Evolutionary conservation across 2,113 vertebrate genomes (phyloP).

Genomic region (Pituophis catenifer): DNA sequence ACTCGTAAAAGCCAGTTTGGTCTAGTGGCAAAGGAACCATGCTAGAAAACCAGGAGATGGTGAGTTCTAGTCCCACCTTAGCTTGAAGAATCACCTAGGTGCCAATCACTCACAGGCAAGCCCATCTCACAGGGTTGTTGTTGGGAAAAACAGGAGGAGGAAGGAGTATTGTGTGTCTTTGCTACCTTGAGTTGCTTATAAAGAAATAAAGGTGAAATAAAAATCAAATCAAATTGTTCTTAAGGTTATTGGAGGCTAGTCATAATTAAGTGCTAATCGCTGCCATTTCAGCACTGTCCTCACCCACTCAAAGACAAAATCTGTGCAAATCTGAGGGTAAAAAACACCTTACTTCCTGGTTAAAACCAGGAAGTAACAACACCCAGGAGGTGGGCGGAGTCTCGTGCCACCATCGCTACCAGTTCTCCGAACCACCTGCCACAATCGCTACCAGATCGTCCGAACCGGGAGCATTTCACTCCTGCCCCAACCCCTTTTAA

Average conservation of each 20-base stretch:
- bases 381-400: no score
- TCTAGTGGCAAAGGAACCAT: no score
- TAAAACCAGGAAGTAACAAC: no score
- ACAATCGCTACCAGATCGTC: no score
- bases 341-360: no score
- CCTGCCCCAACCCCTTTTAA: neutral
- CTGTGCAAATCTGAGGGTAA: no score
- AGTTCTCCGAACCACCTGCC: no score
- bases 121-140: neutral
- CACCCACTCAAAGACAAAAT: no score
- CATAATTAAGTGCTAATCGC: neutral
- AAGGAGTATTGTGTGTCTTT: neutral
- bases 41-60: no score
- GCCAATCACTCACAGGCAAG: neutral
- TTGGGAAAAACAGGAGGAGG: neutral
- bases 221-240: neutral
- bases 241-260: neutral
- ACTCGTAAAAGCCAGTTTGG: neutral
- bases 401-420: no score
- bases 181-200: neutral
- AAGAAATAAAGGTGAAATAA: neutral
- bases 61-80: no score
- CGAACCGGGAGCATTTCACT: no score
- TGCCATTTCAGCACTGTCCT: neutral
- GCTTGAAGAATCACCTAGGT: neutral